These are phyloP conservation scores for Cirrhinus mrigala DNA, from an alignment of 2,797 vertebrate genomes.

Conservation along the genomic window DNA sequence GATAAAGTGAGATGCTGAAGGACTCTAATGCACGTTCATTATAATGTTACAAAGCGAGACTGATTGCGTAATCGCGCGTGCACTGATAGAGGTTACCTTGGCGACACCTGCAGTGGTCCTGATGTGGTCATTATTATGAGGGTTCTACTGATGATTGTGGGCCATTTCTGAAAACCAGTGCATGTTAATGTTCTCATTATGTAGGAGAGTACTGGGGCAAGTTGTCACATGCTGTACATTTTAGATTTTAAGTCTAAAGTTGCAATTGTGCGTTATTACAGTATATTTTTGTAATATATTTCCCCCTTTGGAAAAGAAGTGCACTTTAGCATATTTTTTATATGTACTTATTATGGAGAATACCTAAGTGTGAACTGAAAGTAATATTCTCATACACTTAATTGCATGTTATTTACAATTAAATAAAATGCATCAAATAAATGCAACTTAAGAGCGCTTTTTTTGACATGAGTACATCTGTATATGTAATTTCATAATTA, in stretches of 20 bases:
- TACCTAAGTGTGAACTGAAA: background rate
- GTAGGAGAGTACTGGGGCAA: background rate
- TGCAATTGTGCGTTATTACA: background rate
- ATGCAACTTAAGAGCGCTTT: background rate
- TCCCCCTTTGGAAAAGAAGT: background rate
- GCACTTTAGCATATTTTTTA: background rate
- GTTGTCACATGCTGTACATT: background rate
- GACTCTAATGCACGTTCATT: background rate
- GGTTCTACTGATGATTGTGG: background rate
- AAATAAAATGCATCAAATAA: background rate
- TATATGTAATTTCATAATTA: background rate
- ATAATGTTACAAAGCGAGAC: background rate
- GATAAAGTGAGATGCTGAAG: background rate
- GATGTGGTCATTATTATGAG: conserved; percentile 2
- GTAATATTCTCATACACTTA: background rate
- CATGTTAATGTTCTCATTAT: background rate
- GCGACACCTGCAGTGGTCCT: conserved; percentile 48
- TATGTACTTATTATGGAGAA: background rate
- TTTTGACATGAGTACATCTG: background rate
- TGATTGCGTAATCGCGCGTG: conserved; percentile 43
- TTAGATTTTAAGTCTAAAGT: background rate
- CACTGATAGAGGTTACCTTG: conserved; percentile 28
- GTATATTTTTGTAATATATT: background rate
- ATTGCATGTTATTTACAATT: background rate
- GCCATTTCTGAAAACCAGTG: background rate